A percentile compares a stretch with the other conserved stretches of the same genome.
Evolutionary conservation across 2,113 vertebrate species (phyloP).

Genomic region (Emydocephalus ijimae): DNA sequence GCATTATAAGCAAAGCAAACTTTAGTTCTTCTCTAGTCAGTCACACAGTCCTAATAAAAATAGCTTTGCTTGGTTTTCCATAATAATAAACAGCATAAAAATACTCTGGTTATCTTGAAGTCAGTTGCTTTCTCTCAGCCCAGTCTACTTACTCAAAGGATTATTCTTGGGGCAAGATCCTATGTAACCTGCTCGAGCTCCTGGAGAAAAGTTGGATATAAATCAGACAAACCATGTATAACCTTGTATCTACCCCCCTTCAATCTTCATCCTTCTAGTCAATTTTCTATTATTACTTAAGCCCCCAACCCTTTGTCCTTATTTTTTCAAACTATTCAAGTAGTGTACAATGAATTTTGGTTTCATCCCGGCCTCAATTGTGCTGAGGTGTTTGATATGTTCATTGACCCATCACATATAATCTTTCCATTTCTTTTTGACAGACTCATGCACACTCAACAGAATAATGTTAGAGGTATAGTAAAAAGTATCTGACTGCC

Average conservation of each 20-base stretch:
- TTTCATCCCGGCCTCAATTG: neutral
- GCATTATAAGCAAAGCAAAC: neutral
- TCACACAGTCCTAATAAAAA: neutral
- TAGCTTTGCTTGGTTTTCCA: neutral
- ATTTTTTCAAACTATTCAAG: neutral
- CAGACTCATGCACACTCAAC: neutral
- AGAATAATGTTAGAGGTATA: neutral
- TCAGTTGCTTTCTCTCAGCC: neutral
- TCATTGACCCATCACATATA: neutral
- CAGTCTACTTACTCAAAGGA: neutral
- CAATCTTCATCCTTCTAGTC: neutral
- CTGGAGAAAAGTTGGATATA: neutral
- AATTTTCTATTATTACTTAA: neutral
- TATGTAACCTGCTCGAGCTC: neutral
- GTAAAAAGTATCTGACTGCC: neutral
- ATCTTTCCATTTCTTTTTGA: neutral
- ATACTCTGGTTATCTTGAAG: neutral
- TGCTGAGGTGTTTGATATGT: neutral
- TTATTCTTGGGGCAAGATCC: neutral
- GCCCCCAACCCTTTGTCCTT: neutral
- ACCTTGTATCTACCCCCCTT: neutral
- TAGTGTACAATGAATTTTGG: neutral
- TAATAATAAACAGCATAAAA: neutral
- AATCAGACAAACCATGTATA: neutral
- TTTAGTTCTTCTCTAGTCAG: neutral